Percentiles rank a stretch among this genome's conserved stretches.
Conservation (phyloP, 2,888 invertebrate genomes). For the Catocala sponsa region DNA sequence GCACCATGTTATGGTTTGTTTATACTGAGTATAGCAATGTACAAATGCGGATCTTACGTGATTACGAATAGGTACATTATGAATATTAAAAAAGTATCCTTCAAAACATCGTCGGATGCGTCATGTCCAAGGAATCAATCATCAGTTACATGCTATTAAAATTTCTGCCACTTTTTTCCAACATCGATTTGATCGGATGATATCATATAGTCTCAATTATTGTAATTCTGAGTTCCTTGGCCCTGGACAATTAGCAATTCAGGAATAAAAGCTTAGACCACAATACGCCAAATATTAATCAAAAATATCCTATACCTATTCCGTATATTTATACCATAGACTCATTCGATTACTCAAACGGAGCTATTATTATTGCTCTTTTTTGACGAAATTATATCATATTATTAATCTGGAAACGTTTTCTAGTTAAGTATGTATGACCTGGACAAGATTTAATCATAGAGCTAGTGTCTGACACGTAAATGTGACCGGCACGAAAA, state of each 20-base stretch:
- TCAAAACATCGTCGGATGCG: slow-evolving; percentile 36
- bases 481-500: neutral
- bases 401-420: neutral
- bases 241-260: slow-evolving; percentile 52
- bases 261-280: slow-evolving; percentile 39
- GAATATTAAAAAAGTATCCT: slow-evolving; percentile 11
- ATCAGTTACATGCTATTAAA: slow-evolving; percentile 50
- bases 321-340: neutral
- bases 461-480: no score
- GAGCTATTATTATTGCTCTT: neutral
- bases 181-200: slow-evolving; percentile 46
- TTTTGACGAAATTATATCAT: slow-evolving; percentile 6
- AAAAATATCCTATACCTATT: slow-evolving; percentile 18
- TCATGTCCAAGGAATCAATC: slow-evolving; percentile 49
- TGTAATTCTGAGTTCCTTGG: slow-evolving; percentile 57
- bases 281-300: slow-evolving; percentile 31
- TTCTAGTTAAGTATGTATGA: neutral
- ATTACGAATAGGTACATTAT: neutral
- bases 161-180: slow-evolving; percentile 52
- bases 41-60: neutral
- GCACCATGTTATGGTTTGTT: no score
- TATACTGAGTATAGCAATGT: no score
- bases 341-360: neutral
- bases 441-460: no score
- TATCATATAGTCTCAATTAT: slow-evolving; percentile 45